Conservation (phyloP, 2,113 vertebrate species). For the Ranitomeya imitator region DNA sequence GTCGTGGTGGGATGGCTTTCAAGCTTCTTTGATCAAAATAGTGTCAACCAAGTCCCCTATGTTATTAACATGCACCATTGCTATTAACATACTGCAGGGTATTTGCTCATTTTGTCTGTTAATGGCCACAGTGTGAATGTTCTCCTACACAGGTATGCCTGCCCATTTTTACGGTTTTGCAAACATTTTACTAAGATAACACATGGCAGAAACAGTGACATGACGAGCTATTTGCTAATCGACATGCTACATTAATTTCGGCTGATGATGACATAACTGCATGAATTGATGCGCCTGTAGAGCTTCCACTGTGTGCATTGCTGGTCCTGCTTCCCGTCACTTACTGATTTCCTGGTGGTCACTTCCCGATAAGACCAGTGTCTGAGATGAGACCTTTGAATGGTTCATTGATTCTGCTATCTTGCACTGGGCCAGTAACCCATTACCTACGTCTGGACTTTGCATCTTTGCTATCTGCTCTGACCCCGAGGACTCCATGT, state of each 20-base stretch:
- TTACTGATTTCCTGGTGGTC: neutral
- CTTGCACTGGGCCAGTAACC: slow-evolving; percentile 10
- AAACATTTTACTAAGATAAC: neutral
- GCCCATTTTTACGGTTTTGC: too few relatives aligned
- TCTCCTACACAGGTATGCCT: too few relatives aligned
- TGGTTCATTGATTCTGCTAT: slow-evolving; percentile 26
- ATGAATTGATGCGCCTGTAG: neutral
- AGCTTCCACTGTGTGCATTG: neutral
- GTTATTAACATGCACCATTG: too few relatives aligned
- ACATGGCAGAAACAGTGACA: neutral
- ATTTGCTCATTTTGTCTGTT: too few relatives aligned
- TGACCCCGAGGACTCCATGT: neutral
- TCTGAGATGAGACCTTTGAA: slow-evolving; percentile 18
- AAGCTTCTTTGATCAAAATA: too few relatives aligned
- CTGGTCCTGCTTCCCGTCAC: neutral
- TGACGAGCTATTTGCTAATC: neutral
- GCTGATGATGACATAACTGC: neutral
- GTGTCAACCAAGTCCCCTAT: too few relatives aligned
- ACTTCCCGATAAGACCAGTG: slow-evolving; percentile 5
- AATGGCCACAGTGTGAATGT: too few relatives aligned
- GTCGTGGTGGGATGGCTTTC: too few relatives aligned
- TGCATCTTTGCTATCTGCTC: slow-evolving; percentile 16
- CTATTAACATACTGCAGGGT: too few relatives aligned
- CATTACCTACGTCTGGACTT: slow-evolving; percentile 28
- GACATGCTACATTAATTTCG: neutral